Evolutionary conservation across 2,113 vertebrate genomes (phyloP).

Genomic region (Oryzias curvinotus): DNA sequence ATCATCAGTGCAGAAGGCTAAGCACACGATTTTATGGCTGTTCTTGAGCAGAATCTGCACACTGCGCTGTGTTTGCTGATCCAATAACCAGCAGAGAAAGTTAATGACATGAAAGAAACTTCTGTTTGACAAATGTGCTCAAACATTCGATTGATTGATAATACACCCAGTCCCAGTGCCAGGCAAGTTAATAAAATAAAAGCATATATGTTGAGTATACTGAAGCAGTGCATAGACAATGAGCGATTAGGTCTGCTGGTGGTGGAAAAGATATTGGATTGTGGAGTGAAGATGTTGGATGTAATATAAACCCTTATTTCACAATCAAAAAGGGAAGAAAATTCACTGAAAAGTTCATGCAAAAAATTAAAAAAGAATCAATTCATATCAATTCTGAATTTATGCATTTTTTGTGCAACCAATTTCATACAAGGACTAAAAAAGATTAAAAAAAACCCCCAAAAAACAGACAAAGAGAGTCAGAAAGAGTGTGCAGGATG

Average conservation of each 20-base stretch:
- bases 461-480: conserved; percentile 4
- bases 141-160: conserved; percentile 61
- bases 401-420: background rate
- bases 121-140: conserved; percentile 65
- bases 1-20: conserved; percentile 42
- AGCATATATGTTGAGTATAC: conserved; percentile 29
- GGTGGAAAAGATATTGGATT: conserved; percentile 10
- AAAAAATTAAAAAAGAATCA: background rate
- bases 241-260: conserved; percentile 16
- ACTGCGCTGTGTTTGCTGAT: conserved; percentile 67
- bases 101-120: conserved; percentile 69
- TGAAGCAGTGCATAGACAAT: conserved; percentile 34
- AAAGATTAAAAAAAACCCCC: too few relatives aligned
- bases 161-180: conserved; percentile 37
- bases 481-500: conserved; percentile 8
- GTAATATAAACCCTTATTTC: too few relatives aligned
- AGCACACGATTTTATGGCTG: conserved; percentile 61
- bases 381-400: background rate
- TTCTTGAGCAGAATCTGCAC: conserved; percentile 58
- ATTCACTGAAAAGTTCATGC: background rate
- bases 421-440: background rate
- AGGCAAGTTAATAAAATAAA: conserved; percentile 54
- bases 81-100: conserved; percentile 68
- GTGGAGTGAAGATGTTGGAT: too few relatives aligned
- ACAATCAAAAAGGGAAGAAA: background rate